phyloP scores from a whole-genome alignment of 2,113 vertebrate genomes.

The Solenodon paradoxus region DNA sequence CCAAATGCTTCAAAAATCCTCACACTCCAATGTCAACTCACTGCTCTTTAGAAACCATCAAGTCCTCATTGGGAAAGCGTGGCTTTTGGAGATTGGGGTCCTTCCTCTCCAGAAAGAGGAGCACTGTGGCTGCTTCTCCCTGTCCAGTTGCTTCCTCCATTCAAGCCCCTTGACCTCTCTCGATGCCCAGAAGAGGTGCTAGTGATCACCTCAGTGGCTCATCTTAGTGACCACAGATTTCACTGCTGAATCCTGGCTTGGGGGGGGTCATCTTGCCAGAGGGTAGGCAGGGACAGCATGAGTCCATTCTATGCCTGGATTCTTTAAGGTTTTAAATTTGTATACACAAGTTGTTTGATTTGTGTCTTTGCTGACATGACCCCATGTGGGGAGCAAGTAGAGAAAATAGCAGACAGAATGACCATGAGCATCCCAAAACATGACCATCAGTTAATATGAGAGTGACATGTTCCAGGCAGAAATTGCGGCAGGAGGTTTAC shows the following conservation, averaged over 20 bases:
- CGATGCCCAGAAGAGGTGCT: not conserved
- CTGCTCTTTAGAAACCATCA: not conserved
- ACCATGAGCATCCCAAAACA: not conserved
- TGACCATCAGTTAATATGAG: not conserved
- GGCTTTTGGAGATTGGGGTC: not conserved
- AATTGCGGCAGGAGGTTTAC: not conserved
- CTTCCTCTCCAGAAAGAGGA: not conserved
- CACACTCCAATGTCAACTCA: not conserved
- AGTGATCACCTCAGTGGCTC: not conserved
- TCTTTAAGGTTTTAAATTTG: not conserved
- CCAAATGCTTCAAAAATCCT: slow-evolving; percentile 47
- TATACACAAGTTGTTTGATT: not conserved
- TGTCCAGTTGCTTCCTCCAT: not conserved
- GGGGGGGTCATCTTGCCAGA: not conserved
- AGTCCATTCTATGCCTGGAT: not conserved
- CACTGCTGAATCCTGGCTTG: not conserved
- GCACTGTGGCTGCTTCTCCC: not conserved
- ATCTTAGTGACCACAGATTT: not conserved
- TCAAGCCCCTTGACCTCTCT: not conserved
- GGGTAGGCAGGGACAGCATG: not conserved
- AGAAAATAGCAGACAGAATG: not conserved
- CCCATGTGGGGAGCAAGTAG: not conserved
- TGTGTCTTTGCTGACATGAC: not conserved
- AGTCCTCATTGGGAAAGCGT: not conserved
- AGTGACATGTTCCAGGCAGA: not conserved